phyloP scores from a whole-genome alignment of 2,113 vertebrate genomes.

The Blennius ocellaris region DNA sequence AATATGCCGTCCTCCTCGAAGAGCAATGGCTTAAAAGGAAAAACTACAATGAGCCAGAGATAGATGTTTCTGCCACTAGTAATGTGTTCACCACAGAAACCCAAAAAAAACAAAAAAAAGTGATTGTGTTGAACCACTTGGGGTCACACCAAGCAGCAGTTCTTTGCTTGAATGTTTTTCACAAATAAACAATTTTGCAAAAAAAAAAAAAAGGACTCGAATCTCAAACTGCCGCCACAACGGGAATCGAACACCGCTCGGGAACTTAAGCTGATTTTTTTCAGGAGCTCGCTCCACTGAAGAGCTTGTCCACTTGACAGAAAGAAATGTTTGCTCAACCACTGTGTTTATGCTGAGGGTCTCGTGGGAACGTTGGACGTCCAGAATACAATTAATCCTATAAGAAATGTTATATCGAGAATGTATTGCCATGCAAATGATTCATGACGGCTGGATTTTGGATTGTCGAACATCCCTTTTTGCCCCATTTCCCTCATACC shows the following conservation, averaged over 20 bases:
- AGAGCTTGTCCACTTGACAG: slow-evolving; percentile 67
- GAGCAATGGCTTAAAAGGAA: slow-evolving; percentile 39
- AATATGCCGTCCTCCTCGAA: slow-evolving; percentile 52
- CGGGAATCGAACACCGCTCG: slow-evolving; percentile 75
- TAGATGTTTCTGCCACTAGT: slow-evolving; percentile 45
- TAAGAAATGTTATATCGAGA: slow-evolving; percentile 17
- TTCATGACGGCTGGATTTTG: slow-evolving; percentile 8
- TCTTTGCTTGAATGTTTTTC: slow-evolving; percentile 57
- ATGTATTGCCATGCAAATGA: slow-evolving; percentile 9
- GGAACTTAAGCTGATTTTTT: slow-evolving; percentile 65
- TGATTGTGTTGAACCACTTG: slow-evolving; percentile 51
- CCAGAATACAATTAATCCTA: slow-evolving; percentile 40
- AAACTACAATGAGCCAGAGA: slow-evolving; percentile 38
- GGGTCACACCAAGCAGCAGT: slow-evolving; percentile 60
- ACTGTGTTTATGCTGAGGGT: slow-evolving; percentile 63
- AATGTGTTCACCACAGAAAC: slow-evolving; percentile 58
- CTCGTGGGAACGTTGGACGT: slow-evolving; percentile 40
- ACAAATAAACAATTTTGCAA: slow-evolving; percentile 78
- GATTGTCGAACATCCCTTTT: neutral
- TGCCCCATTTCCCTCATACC: no score
- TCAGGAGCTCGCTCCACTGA: slow-evolving; percentile 75
- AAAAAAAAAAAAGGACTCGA: slow-evolving; percentile 75
- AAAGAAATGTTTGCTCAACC: slow-evolving; percentile 67
- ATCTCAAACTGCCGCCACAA: slow-evolving; percentile 77
- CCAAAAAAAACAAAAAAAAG: slow-evolving; percentile 36